These are phyloP conservation scores for Drosophila lacertosa DNA, from an alignment of 1,140 invertebrate genomes.

Conservation along the genomic window DNA sequence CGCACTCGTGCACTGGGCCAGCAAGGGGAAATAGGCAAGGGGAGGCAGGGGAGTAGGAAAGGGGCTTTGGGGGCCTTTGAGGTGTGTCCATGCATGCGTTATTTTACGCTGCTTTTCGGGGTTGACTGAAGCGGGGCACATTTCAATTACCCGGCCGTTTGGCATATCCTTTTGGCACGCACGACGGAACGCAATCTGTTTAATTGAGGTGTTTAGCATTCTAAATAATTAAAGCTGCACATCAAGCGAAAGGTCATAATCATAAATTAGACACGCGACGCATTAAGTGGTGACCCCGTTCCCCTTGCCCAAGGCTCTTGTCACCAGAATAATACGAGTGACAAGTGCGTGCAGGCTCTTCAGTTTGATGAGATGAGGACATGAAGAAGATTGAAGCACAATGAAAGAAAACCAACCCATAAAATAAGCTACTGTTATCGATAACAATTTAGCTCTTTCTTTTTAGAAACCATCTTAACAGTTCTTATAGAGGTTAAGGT, in stretches of 20 bases:
- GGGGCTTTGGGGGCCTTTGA: slow-evolving; percentile 20
- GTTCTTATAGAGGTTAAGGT: too few relatives aligned
- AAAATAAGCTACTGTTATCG: too few relatives aligned
- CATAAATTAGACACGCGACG: slow-evolving; percentile 73
- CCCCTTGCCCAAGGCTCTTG: not conserved
- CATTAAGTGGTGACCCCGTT: slow-evolving; percentile 31
- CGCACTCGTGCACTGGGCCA: slow-evolving; percentile 72
- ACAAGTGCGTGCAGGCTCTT: slow-evolving; percentile 34
- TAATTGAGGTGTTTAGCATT: slow-evolving; percentile 78
- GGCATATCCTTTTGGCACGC: slow-evolving; percentile 59
- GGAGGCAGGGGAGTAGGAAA: not conserved
- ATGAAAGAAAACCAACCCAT: too few relatives aligned
- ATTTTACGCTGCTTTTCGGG: slow-evolving; percentile 17
- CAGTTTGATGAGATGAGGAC: slow-evolving; percentile 21
- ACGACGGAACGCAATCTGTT: slow-evolving; percentile 64
- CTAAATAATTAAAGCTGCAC: slow-evolving; percentile 66
- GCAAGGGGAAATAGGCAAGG: slow-evolving; percentile 13
- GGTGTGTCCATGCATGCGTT: slow-evolving; percentile 55
- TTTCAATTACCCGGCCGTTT: slow-evolving; percentile 35
- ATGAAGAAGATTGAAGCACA: too few relatives aligned
- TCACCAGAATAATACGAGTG: slow-evolving; percentile 7
- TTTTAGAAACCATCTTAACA: too few relatives aligned
- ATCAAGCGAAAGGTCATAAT: slow-evolving; percentile 68
- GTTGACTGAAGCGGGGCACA: slow-evolving; percentile 25
- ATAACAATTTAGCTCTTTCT: too few relatives aligned